Conservation (phyloP, 2,113 vertebrate genomes). For the Anarhynchus alexandrinus region DNA sequence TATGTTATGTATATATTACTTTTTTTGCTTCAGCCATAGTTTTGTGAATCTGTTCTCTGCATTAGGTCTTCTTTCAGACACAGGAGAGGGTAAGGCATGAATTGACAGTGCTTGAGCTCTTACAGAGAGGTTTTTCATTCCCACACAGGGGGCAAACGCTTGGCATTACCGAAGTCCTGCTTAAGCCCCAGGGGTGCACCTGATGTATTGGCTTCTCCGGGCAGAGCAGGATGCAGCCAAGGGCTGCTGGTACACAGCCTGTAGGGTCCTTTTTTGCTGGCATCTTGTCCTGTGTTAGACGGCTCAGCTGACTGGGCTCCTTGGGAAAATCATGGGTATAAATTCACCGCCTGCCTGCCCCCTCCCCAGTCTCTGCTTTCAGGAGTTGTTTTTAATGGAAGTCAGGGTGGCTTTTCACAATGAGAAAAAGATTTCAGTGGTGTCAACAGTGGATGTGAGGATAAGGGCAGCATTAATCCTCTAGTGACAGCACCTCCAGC, state of each 20-base stretch:
- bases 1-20: background rate
- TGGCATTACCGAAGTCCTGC: too few species aligned
- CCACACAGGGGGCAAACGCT: too few species aligned
- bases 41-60: too few species aligned
- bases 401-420: background rate
- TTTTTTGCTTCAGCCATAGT: background rate
- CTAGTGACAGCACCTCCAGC: background rate
- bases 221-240: too few species aligned
- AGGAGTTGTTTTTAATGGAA: background rate
- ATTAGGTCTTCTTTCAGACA: too few species aligned
- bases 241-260: background rate
- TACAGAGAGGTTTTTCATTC: too few species aligned
- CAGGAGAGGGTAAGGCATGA: too few species aligned
- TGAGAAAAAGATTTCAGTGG: background rate
- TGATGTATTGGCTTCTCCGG: too few species aligned
- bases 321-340: background rate
- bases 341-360: background rate
- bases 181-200: too few species aligned
- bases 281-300: background rate
- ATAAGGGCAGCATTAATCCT: background rate
- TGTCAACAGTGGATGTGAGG: background rate
- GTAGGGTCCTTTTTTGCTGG: rapidly evolving
- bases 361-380: background rate
- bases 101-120: too few species aligned
- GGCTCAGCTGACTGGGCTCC: background rate